Evolutionary conservation across 1,140 invertebrate genomes (phyloP), one percentile per base, ranked within the genome.

Genomic region (Fopius arisanus): DNA sequence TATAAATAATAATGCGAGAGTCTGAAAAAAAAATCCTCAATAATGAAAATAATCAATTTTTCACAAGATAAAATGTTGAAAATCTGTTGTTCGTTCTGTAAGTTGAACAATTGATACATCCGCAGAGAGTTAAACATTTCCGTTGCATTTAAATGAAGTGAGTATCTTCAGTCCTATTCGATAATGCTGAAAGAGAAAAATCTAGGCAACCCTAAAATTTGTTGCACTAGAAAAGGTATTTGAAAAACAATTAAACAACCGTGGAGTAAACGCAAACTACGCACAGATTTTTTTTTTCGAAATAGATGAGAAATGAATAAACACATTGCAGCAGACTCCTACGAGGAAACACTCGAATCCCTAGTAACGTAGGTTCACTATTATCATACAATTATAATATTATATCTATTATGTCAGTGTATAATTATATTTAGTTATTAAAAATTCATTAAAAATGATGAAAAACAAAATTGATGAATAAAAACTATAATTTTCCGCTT

Each of bases 391-490:
- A 70, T 70, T 73, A 73, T 71, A 75, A 65, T 43, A 72, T 28
- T 72, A 72, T 33, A 72, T 77, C 70, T 79, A 78, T 85, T 80
- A 82, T 82, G 84, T 81, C 82, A 86, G 81, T 86, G 84, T 85
- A 86, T 85, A 87, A 86, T 84, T 86, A 86, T 86, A 82, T 86
- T 86, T 86, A 86, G 86, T 88, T 84, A 43, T 78, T 87, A 87
- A 83, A 80, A 81, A 83, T 86, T 72, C 75, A 79, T 41, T 33
- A 70, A 78, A 78, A 72, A 70, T 62, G 74, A 70, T 69, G 67
- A 79, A 79, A 81, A 78, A 78, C 76, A 79, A 68, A 76, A 72
- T 74, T 72, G 59, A 77, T 74, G 69, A 71, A 67, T 62, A 72
- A 78, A 71, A 77, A 69, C 72, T 83, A 86, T 88, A 75, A 84